Percentiles rank a stretch among this genome's conserved stretches.
These are phyloP conservation scores for Apis florea DNA, from an alignment of 1,140 invertebrate genomes.

Conservation along the genomic window DNA sequence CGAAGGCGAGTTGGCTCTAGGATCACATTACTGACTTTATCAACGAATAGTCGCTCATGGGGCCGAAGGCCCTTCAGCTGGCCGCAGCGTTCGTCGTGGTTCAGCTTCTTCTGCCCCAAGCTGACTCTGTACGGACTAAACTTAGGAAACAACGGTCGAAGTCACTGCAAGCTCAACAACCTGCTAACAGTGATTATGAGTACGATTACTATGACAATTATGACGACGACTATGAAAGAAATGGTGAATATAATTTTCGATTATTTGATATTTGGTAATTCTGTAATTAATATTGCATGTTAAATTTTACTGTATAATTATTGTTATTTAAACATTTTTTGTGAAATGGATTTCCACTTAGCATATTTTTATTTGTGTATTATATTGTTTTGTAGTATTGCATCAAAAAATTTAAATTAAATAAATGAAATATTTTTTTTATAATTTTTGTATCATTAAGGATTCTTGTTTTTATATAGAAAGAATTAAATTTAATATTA, in stretches of 20 bases:
- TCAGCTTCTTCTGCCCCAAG: slow-evolving; percentile 48
- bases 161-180: slow-evolving; percentile 56
- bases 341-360: too few species aligned
- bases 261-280: too few species aligned
- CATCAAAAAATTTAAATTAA: too few species aligned
- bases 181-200: slow-evolving; percentile 50
- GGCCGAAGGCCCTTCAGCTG: slow-evolving; percentile 38
- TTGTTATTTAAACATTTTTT: too few species aligned
- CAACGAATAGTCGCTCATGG: slow-evolving; percentile 43
- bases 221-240: slow-evolving; percentile 71
- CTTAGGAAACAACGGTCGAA: slow-evolving; percentile 61
- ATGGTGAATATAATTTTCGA: slow-evolving; percentile 56
- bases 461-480: too few species aligned
- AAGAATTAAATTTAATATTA: too few species aligned
- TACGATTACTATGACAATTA: slow-evolving; percentile 71
- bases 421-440: too few species aligned
- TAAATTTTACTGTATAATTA: too few species aligned
- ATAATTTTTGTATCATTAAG: too few species aligned
- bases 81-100: slow-evolving; percentile 49
- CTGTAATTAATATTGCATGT: too few species aligned
- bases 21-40: slow-evolving; percentile 31
- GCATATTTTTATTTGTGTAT: too few species aligned
- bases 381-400: too few species aligned
- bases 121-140: slow-evolving; percentile 52
- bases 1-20: slow-evolving; percentile 62